phyloP scores from a whole-genome alignment of 2,113 vertebrate species.

The Brachionichthys hirsutus region DNA sequence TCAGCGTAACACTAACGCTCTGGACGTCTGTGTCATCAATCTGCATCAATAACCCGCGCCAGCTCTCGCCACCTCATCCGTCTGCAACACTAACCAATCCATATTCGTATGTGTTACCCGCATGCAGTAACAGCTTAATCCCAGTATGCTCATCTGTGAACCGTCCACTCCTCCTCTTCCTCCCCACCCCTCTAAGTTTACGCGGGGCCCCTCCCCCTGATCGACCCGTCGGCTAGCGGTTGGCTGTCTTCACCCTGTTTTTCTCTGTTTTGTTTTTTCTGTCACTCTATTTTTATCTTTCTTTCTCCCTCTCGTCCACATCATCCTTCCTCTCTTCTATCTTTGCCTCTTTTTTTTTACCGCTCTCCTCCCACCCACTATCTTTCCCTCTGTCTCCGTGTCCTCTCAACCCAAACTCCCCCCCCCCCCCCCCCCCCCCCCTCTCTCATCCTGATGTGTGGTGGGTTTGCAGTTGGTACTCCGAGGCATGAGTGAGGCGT shows the following conservation, averaged over 20 bases:
- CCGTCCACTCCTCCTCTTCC: conserved; percentile 28
- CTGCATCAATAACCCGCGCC: conserved; percentile 39
- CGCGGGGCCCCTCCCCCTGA: conserved; percentile 50
- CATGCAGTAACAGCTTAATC: conserved; percentile 27
- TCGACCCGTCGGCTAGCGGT: conserved; percentile 32
- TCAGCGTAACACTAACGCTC: conserved; percentile 39
- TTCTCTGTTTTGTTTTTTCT: conserved; percentile 32
- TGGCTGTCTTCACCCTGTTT: conserved; percentile 35
- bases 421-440: conserved; percentile 48
- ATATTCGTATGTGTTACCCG: conserved; percentile 22
- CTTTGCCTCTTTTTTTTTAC: conserved; percentile 10
- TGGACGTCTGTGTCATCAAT: conserved; percentile 41
- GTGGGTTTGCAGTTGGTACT: conserved; percentile 98
- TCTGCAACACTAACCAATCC: conserved; percentile 32
- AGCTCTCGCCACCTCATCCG: conserved; percentile 47
- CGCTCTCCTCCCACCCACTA: conserved; percentile 12
- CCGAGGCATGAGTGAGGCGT: conserved; percentile 98
- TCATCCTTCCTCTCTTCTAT: conserved; percentile 26
- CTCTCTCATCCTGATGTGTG: conserved; percentile 86
- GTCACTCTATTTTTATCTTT: conserved; percentile 10
- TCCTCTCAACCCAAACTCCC: conserved; percentile 43
- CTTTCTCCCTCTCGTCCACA: conserved; percentile 17
- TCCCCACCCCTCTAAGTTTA: conserved; percentile 32
- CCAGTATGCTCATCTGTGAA: conserved; percentile 50
- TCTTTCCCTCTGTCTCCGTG: conserved; percentile 24